Percentiles rank a stretch among this genome's conserved stretches.
Conservation (phyloP, 2,113 vertebrate species). For the Eidolon helvum region DNA sequence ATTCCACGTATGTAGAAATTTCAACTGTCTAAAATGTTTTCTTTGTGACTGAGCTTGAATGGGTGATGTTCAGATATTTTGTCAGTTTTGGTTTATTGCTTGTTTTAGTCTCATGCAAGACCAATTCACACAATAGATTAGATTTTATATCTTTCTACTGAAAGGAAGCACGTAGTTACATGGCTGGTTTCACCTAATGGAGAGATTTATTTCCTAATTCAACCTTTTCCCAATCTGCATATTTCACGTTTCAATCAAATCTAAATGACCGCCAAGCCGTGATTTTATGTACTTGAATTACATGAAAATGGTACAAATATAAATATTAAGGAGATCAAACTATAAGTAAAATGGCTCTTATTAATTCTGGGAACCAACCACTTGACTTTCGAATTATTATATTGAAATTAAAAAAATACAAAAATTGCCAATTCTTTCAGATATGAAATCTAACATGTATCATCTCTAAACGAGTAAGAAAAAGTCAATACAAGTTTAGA, state of each 20-base stretch:
- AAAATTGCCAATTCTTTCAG: background rate
- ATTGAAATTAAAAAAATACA: background rate
- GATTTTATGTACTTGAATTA: slow-evolving; percentile 47
- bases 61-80: background rate
- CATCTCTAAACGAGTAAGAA: background rate
- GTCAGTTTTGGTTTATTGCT: background rate
- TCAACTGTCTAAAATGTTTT: background rate
- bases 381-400: background rate
- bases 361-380: background rate
- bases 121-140: slow-evolving; percentile 37
- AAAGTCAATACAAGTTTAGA: background rate
- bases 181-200: slow-evolving; percentile 58
- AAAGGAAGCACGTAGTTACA: slow-evolving; percentile 53
- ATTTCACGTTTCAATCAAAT: slow-evolving; percentile 68
- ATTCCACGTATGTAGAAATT: background rate
- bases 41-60: slow-evolving; percentile 12
- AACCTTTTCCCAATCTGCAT: slow-evolving; percentile 55
- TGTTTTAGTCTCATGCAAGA: slow-evolving; percentile 35
- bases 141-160: slow-evolving; percentile 39
- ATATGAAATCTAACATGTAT: background rate
- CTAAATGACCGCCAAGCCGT: slow-evolving; percentile 9
- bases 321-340: slow-evolving; percentile 52
- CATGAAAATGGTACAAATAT: slow-evolving; percentile 48
- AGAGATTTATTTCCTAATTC: slow-evolving; percentile 74
- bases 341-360: background rate